Conservation (phyloP, 2,888 invertebrate species). For the Orchestes rusci region DNA sequence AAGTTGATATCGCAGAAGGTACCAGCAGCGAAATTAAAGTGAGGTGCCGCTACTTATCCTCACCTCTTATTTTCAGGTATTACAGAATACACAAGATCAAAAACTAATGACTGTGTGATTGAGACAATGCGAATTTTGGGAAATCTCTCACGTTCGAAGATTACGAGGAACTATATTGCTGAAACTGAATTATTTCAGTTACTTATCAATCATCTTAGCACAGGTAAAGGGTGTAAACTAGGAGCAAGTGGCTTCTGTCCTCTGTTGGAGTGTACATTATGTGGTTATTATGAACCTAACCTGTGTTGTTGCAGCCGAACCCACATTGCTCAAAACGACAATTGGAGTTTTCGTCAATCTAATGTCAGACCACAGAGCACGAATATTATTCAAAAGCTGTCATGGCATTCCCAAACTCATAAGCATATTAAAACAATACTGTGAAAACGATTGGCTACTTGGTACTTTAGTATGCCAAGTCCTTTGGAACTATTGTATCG, state of each 20-base stretch:
- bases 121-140: constrained; percentile 78
- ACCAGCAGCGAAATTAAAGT: too few species aligned
- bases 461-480: constrained; percentile 68
- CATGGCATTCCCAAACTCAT: constrained; percentile 49
- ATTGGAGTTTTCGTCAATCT: constrained; percentile 80
- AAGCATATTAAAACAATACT: constrained; percentile 50
- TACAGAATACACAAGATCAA: constrained; percentile 42
- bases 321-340: constrained; percentile 65
- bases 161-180: constrained; percentile 58
- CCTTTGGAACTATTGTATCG: constrained; percentile 63
- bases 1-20: constrained; percentile 48
- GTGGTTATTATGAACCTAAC: too few species aligned
- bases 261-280: too few species aligned
- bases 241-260: too few species aligned
- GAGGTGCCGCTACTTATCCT: too few species aligned
- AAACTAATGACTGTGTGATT: constrained; percentile 48
- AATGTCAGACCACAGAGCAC: constrained; percentile 51
- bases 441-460: constrained; percentile 61
- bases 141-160: constrained; percentile 67
- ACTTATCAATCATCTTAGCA: constrained; percentile 53
- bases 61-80: constrained; percentile 38
- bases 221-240: constrained; percentile 41
- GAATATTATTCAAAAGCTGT: constrained; percentile 48
- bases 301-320: constrained; percentile 53
- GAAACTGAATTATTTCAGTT: constrained; percentile 57